phyloP scores from a whole-genome alignment of 2,113 vertebrate species.

The Origma solitaria region DNA sequence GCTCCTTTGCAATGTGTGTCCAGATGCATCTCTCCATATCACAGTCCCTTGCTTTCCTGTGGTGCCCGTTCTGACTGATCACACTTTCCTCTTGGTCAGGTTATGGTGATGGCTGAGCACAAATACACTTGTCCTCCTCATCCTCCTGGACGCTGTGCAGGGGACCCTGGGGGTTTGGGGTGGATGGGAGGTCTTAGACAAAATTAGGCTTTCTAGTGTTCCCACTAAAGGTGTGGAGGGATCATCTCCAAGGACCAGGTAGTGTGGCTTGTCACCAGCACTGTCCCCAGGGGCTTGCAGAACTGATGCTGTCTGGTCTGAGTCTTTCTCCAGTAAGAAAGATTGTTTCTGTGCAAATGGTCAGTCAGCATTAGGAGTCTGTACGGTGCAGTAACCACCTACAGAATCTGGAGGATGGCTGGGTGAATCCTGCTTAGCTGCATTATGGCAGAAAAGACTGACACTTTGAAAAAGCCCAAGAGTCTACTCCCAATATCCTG shows the following conservation, averaged over 20 bases:
- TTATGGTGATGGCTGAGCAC: neutral
- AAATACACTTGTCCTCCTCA: neutral
- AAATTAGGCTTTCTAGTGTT: neutral
- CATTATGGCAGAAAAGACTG: neutral
- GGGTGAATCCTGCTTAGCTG: neutral
- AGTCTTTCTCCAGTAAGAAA: neutral
- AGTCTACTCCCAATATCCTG: neutral
- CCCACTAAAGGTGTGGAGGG: neutral
- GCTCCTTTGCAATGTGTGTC: neutral
- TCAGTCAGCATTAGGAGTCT: neutral
- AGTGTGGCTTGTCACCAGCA: neutral
- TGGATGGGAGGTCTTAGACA: neutral
- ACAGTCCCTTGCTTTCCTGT: neutral
- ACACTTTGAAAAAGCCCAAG: neutral
- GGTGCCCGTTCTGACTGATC: neutral
- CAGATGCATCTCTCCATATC: neutral
- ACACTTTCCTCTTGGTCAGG: neutral
- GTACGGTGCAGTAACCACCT: neutral
- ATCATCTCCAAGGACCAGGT: neutral
- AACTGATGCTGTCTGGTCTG: neutral
- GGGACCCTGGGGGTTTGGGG: too few species aligned
- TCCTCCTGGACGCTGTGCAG: neutral
- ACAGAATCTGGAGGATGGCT: neutral
- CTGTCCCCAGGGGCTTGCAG: neutral
- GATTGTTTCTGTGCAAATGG: neutral